These are phyloP conservation scores for Vanessa atalanta DNA, from an alignment of 1,140 invertebrate genomes.

Conservation along the genomic window DNA sequence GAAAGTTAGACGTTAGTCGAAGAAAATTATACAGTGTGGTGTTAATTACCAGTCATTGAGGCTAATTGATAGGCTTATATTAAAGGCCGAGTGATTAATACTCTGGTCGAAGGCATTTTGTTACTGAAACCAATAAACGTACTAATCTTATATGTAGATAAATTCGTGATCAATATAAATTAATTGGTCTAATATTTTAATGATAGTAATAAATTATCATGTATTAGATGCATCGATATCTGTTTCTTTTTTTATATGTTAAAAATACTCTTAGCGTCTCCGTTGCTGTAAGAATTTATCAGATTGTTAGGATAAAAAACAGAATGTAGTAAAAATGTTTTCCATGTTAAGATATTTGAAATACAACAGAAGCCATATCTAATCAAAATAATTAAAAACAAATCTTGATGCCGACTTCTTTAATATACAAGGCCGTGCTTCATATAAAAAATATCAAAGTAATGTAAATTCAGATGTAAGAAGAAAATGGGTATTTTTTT, in stretches of 20 bases:
- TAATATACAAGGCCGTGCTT: too few relatives aligned
- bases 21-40: constrained; percentile 47
- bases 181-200: constrained; percentile 41
- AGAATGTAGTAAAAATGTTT: too few relatives aligned
- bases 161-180: constrained; percentile 39
- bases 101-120: constrained; percentile 33
- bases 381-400: too few relatives aligned
- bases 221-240: background rate
- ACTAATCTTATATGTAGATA: constrained; percentile 30
- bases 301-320: too few relatives aligned
- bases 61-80: constrained; percentile 52
- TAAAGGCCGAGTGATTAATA: constrained; percentile 47
- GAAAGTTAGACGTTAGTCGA: constrained; percentile 47
- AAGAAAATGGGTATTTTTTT: too few relatives aligned
- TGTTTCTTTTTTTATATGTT: background rate
- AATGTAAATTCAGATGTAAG: too few relatives aligned
- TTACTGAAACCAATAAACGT: constrained; percentile 33
- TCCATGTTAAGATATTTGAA: too few relatives aligned
- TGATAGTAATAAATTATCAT: constrained; percentile 31
- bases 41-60: constrained; percentile 55
- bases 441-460: too few relatives aligned
- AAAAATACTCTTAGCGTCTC: background rate
- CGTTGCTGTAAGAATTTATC: background rate
- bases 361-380: too few relatives aligned
- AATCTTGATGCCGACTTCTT: too few relatives aligned